Conservation (phyloP, 2,113 vertebrate genomes). For the Elaphurus davidianus region DNA sequence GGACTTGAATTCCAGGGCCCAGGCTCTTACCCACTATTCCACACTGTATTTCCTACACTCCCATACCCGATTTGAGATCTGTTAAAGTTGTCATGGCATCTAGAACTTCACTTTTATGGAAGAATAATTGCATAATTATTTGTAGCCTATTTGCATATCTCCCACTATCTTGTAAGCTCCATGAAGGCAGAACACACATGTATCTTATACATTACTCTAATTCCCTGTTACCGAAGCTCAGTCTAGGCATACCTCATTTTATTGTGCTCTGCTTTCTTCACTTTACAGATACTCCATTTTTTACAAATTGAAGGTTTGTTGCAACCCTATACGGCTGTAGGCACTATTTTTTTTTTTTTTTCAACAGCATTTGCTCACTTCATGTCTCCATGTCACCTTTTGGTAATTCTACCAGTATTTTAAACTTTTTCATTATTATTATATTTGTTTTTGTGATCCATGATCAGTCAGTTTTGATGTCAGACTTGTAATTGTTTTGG, state of each 20-base stretch:
- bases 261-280: background rate
- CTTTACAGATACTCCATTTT: background rate
- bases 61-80: background rate
- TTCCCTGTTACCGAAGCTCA: background rate
- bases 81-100: background rate
- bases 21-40: background rate
- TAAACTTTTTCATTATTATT: background rate
- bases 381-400: background rate
- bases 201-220: background rate
- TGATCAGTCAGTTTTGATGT: background rate
- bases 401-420: background rate
- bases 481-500: background rate
- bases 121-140: background rate
- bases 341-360: background rate
- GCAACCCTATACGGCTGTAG: background rate
- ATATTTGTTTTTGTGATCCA: background rate
- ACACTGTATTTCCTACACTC: background rate
- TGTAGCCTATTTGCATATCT: background rate
- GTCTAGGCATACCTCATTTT: background rate
- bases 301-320: background rate
- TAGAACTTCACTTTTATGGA: background rate
- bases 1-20: background rate
- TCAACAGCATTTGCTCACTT: background rate
- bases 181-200: background rate
- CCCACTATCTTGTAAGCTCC: background rate